Base-by-base conservation (phyloP, 1,140 invertebrate genomes). In the Triops cancriformis region DNA sequence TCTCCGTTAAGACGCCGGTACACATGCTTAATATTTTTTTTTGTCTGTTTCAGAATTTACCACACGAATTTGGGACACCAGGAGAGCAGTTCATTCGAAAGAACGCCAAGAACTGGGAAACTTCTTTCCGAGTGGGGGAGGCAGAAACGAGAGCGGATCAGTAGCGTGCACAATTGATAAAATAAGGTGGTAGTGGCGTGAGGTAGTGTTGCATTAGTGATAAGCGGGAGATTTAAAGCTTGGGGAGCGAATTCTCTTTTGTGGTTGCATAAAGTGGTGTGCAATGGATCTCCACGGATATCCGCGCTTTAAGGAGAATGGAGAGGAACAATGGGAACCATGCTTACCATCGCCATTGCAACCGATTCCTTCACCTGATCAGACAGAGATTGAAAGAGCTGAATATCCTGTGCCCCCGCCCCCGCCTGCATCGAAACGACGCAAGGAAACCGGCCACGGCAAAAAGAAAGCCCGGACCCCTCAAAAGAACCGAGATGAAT, bases 281-380 rank as follows among this genome's bases (percentile, higher is more conserved):
- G 51, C 51, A 23, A 64, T 64, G 51, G 51, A 64, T 64, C 43
- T 18, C 1, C 51, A 64, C 51, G 51, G 51, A 64, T 64, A 64
- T 64, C 51, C 51, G 51, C 51, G 23, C 14, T 64, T 12, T 23
- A 64, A 64, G 51, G 51, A 64, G 23, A 64, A 64, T 23, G 51
- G 51, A 18, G 51, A 64, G 51, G 51, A 64, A 64, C 51, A 64
- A 64, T 64, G 51, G 51, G 51, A 64, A 23, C 51, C 51, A n/a
- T 64, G 51, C 51, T 23, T 64, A 64, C n/a, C 9, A 23, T 12
- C 51, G 51, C 51, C 51, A 23, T 64, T 64, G 51, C 51, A 64
- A 64, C 51, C 51, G 51, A 18, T 64, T 64, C 51, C 51, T 64
- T 64, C 14, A 64, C 51, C 51, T 64, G 51, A 64, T 18, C 51